Evolutionary conservation across 1,140 invertebrate species (phyloP), one percentile per base, ranked within the genome.

Genomic region (Musca domestica): DNA sequence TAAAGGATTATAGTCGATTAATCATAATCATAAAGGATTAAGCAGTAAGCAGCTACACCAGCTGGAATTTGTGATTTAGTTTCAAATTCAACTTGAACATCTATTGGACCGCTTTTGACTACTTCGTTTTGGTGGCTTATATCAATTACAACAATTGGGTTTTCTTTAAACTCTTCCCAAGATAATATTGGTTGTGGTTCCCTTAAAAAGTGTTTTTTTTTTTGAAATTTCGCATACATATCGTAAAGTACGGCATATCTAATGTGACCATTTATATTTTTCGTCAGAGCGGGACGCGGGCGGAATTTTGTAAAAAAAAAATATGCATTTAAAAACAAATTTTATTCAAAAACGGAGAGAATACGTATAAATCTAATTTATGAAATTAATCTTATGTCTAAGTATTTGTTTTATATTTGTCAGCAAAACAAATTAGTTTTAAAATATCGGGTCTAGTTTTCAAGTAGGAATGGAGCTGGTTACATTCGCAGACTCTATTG

Each of bases 1-100:
- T 41, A 41, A 41, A 2, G 34, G 34, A 9, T 10, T 12, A 22
- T 56, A 56, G 12, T 56, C 52, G 12, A 75, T 23, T 17, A 73
- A 64, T 41, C 69, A 41, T n/a, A n/a, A 71, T 77, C 74, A 67
- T 77, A 72, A 12, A 76, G 58, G 30, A 77, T 52, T 69, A 77
- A 67, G 70, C 74, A 76, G 68, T 71, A 73, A 20, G 72, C 71
- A 61, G n/a, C n/a, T n/a, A n/a, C n/a, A n/a, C n/a, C n/a, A n/a
- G 30, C 66, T 30, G 73, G 65, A 25, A 75, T 61, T 63, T 66
- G 63, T 48, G 49, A 34, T 12, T 56, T 19, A 17, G 73, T 71
- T 69, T 77, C 69, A 49, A 77, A 72, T 69, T 77, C 71, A 15
- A 75, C 51, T 52, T 66, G 64, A 51, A 74, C 63, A 72, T 74